Evolutionary conservation across 2,888 invertebrate genomes (phyloP), one percentile per base, ranked within the genome.

Genomic region (Diplazon laetatorius): DNA sequence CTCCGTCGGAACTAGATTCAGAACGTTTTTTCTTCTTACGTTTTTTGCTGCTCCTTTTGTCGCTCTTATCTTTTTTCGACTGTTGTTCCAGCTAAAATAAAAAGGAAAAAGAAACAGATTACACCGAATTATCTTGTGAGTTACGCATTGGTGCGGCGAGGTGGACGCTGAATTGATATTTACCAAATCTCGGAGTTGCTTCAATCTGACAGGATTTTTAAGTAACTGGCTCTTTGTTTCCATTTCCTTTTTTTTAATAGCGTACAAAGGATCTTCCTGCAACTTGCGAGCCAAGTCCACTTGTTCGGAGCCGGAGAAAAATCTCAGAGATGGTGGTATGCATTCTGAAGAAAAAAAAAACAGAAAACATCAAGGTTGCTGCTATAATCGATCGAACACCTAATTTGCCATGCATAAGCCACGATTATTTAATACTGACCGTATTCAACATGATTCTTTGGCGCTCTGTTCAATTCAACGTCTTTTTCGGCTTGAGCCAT

Each of bases 131-230:
- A n/a, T n/a, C n/a, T n/a, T n/a, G n/a, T n/a, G n/a, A n/a, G n/a
- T n/a, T n/a, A n/a, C n/a, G n/a, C n/a, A n/a, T n/a, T n/a, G n/a
- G n/a, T n/a, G n/a, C n/a, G n/a, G n/a, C n/a, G n/a, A n/a, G n/a
- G n/a, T n/a, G n/a, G n/a, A 25, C 5, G 8, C 25, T 0, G 6
- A 14, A 25, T 25, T 14, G 9, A 55, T 16, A 14, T 55, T 93
- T 78, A 98, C 93, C 86, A 97, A 92, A 87, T 96, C 94, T 84
- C 97, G 95, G 0, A 99, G 92, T 87, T 96, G 95, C 82, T 97
- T 97, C 83, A 99, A 92, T 90, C 97, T 97, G 0, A 98, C 94
- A 0, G 98, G 98, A 92, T 99, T 99, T 85, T 97, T 96, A 2
- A 99, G 90, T 39, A 99, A 92, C 76, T 96, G 95, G 76, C 95